Conservation (phyloP, 1,140 invertebrate genomes). For the Littorina saxatilis region DNA sequence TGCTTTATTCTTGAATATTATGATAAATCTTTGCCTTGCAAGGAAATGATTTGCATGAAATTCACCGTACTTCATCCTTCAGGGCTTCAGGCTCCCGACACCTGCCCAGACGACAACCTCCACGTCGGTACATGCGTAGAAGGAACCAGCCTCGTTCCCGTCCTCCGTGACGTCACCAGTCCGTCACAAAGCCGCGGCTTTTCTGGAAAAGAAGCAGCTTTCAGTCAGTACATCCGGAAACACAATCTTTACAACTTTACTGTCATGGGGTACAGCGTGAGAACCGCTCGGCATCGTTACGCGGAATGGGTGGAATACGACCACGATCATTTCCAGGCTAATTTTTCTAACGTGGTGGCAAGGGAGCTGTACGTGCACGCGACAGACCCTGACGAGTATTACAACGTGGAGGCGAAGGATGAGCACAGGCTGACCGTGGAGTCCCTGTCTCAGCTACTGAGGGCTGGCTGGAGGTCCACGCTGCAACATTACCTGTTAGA, state of each 20-base stretch:
- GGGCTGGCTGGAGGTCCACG: slow-evolving; percentile 65
- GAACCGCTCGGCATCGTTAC: slow-evolving; percentile 83
- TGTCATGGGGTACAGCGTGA: slow-evolving; percentile 87
- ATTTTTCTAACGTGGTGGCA: slow-evolving; percentile 83
- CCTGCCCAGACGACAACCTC: slow-evolving; percentile 77
- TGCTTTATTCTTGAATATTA: no score
- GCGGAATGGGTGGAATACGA: slow-evolving; percentile 84
- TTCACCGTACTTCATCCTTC: no score
- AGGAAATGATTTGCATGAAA: no score
- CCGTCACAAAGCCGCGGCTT: no score
- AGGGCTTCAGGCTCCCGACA: slow-evolving; percentile 77
- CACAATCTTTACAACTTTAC: no score
- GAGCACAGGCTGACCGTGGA: slow-evolving; percentile 50
- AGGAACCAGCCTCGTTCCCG: slow-evolving; percentile 82
- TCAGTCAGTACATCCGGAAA: slow-evolving; percentile 81
- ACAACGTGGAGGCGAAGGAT: slow-evolving; percentile 79
- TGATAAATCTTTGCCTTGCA: no score
- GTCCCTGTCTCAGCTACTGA: slow-evolving; percentile 57
- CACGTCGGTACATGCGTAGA: slow-evolving; percentile 81
- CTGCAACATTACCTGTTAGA: slow-evolving; percentile 10
- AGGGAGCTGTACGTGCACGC: slow-evolving; percentile 80
- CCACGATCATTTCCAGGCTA: slow-evolving; percentile 65
- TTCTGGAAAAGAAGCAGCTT: slow-evolving; percentile 74
- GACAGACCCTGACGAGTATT: slow-evolving; percentile 82
- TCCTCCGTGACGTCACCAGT: slow-evolving; percentile 54